Evolutionary conservation across 2,797 vertebrate species (phyloP).

Genomic region (Australoheros facetus): DNA sequence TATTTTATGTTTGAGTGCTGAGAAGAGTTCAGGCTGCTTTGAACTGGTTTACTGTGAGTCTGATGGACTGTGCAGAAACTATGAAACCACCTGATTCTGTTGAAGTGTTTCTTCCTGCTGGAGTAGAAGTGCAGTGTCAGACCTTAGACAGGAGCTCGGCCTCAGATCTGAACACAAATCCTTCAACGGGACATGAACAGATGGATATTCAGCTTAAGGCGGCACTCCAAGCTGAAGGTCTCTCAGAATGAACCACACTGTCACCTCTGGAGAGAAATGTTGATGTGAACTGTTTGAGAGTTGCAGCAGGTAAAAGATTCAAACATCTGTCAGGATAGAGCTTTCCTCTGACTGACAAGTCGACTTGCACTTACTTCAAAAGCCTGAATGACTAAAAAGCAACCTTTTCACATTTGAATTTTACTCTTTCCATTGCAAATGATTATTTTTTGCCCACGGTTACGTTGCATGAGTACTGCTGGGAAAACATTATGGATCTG

Average conservation of each 20-base stretch:
- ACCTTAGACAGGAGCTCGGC: background rate
- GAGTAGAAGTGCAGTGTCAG: background rate
- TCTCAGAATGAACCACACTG: background rate
- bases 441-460: background rate
- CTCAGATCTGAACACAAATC: constrained; percentile 3
- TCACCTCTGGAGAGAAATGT: constrained; percentile 4
- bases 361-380: background rate
- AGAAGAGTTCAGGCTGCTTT: background rate
- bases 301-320: constrained; percentile 20
- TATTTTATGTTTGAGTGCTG: background rate
- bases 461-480: background rate
- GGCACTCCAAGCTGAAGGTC: background rate
- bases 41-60: background rate
- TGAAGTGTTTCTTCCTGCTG: background rate
- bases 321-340: constrained; percentile 16
- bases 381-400: background rate
- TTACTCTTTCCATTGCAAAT: background rate
- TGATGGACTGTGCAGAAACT: background rate
- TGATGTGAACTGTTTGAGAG: constrained; percentile 25
- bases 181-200: background rate
- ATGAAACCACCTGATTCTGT: background rate
- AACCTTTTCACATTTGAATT: background rate
- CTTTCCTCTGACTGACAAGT: background rate
- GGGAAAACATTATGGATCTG: background rate
- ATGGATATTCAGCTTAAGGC: background rate